Base-by-base conservation (phyloP, 2,797 vertebrate genomes). In the Leptodactylus fallax region DNA sequence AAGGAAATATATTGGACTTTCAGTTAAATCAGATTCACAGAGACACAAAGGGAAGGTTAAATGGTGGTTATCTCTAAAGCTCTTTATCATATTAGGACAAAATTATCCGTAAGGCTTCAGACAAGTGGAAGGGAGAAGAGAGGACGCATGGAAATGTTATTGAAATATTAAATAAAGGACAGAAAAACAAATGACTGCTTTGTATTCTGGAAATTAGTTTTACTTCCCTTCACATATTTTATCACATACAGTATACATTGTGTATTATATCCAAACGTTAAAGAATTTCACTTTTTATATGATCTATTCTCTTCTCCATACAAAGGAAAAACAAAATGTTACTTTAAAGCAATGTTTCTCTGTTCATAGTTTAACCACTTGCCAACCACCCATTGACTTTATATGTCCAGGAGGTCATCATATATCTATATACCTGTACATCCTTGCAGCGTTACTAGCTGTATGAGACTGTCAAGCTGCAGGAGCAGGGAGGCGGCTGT, bases 51-150 rank as follows among this genome's bases (percentile, higher is more conserved):
- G n/a, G 79, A 60, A 61, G 36, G 17, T 49, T 81, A 81, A 65
- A 45, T 81, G 36, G 58, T 65, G 36, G 79, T 63, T 65, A 81
- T 81, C 79, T 81, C 60, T 81, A 49, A 65, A 81, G 60, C 60
- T 23, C 21, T 81, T 81, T 81, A 81, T 81, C 60, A 81, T 81
- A 81, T 81, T 63, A 81, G 58, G 13, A 16, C 27, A 47, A 49
- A 49, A 63, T 51, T 81, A 63, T 63, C 45, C 14, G 11, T 60
- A 63, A 81, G 47, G 79, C 79, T 81, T 19, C 19, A 63, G 21
- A 81, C 6, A 51, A 81, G 72, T 76, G 47, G 47, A 49, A n/a
- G 71, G 8, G 19, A n/a, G 36, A 61, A 47, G 36, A 61, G 36
- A 49, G 53, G 36, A 49, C 45, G 65, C 23, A 63, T 45, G 19